Conservation (phyloP, 1,140 invertebrate species). For the Diachasmimorpha longicaudata region DNA sequence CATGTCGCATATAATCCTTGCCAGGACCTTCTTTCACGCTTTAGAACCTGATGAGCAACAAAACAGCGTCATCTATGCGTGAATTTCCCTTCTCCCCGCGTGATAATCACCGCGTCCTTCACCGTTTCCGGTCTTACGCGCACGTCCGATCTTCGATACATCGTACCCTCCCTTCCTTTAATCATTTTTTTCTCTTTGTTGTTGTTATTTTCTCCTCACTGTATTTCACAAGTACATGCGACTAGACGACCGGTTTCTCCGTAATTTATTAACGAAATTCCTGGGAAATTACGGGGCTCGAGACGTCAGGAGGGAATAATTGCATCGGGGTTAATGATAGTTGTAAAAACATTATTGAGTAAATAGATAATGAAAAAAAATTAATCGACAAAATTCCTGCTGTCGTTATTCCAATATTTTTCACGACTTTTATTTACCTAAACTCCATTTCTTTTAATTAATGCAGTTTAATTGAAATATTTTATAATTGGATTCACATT, state of each 20-base stretch:
- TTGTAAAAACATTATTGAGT: neutral
- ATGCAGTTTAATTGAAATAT: too few relatives aligned
- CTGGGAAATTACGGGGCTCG: neutral
- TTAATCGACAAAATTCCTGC: too few relatives aligned
- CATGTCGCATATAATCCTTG: too few relatives aligned
- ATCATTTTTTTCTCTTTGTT: neutral
- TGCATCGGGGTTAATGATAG: neutral
- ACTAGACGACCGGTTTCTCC: neutral
- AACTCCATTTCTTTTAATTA: too few relatives aligned
- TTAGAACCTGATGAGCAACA: neutral
- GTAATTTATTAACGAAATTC: neutral
- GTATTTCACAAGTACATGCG: neutral
- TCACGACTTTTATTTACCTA: too few relatives aligned
- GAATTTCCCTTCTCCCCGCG: neutral
- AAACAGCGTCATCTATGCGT: neutral
- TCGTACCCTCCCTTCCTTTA: neutral
- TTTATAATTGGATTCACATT: too few relatives aligned
- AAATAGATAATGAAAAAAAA: too few relatives aligned
- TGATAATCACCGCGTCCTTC: conserved; percentile 37
- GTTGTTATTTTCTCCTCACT: neutral
- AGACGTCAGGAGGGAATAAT: neutral
- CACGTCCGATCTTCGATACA: neutral
- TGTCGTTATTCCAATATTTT: too few relatives aligned
- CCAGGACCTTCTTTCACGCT: neutral
- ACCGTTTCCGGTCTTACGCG: conserved; percentile 41